A percentile compares a stretch with the other conserved stretches of the same genome.
These are phyloP conservation scores for Trachymyrmex cornetzi DNA, from an alignment of 1,140 invertebrate species.

Conservation along the genomic window DNA sequence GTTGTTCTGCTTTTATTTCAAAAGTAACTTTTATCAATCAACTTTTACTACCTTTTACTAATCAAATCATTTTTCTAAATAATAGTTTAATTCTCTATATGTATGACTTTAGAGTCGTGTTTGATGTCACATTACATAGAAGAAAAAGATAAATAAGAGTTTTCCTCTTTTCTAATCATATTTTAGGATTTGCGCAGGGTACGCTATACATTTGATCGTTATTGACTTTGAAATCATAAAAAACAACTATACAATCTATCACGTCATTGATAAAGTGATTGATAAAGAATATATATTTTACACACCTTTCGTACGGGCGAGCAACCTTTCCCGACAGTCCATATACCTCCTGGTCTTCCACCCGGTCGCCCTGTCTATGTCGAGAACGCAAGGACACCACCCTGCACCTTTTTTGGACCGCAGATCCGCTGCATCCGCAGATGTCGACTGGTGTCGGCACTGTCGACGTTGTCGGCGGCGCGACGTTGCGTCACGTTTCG, in stretches of 20 bases:
- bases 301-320: constrained; percentile 59
- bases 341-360: constrained; percentile 58
- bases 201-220: background rate
- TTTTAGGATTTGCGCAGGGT: background rate
- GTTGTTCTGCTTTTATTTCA: background rate
- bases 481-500: constrained; percentile 26
- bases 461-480: background rate
- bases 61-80: background rate
- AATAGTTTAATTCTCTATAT: background rate
- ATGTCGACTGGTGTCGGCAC: background rate
- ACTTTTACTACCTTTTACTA: background rate
- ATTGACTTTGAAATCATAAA: background rate
- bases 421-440: background rate
- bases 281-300: background rate
- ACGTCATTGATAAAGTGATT: background rate
- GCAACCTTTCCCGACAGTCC: constrained; percentile 31
- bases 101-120: background rate
- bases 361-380: background rate
- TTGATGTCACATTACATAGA: background rate
- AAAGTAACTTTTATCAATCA: background rate
- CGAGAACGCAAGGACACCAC: background rate
- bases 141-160: background rate
- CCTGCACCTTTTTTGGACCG: background rate
- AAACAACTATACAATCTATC: background rate
- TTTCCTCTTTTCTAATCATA: background rate